Evolutionary conservation across 2,113 vertebrate species (phyloP), one percentile per base, ranked within the genome.

Genomic region (Myiozetetes cayanensis): DNA sequence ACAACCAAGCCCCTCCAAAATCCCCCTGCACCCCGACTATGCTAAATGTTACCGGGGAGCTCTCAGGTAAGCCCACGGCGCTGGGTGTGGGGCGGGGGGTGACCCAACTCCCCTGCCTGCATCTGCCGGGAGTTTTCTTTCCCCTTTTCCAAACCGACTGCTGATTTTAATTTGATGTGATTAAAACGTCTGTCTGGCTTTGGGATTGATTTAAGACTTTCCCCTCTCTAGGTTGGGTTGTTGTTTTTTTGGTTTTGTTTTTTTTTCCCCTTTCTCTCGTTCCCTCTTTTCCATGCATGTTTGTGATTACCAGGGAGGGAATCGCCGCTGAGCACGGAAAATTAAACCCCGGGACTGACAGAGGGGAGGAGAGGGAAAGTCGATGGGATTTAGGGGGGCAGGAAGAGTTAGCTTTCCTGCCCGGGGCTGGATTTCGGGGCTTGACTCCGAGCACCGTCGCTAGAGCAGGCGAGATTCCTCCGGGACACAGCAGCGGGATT

Each of bases 241-340:
- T 77, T 56, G 15, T 33, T 79, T 3, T 43, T 39, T 24, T 20
- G 9, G 25, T 41, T 41, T 41, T 41, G 39, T 41, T 41, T 41
- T 65, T 65, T 35, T 56, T 41, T 0, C 1, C 24, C 27, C 70
- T 79, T 76, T 87, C 89, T 88, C 89, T 81, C 71, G 0, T 91
- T 92, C 82, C 89, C 66, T 94, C 93, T 96, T 96, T 96, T 96
- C 95, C 96, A 96, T 96, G 96, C 95, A 97, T 97, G 96, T 97
- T 96, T 97, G 97, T 97, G 97, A 97, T 97, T 97, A 97, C 84
- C 81, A 22, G 93, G 89, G 91, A 92, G 93, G 93, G 93, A 96
- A 70, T 87, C 67, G 79, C 95, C 73, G 92, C 90, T 50, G 95
- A 96, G 96, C 94, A 93, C 83, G 75, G 95, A 88, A 92, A 94